Evolutionary conservation across 2,113 vertebrate genomes (phyloP).

Genomic region (Dinomys branickii): DNA sequence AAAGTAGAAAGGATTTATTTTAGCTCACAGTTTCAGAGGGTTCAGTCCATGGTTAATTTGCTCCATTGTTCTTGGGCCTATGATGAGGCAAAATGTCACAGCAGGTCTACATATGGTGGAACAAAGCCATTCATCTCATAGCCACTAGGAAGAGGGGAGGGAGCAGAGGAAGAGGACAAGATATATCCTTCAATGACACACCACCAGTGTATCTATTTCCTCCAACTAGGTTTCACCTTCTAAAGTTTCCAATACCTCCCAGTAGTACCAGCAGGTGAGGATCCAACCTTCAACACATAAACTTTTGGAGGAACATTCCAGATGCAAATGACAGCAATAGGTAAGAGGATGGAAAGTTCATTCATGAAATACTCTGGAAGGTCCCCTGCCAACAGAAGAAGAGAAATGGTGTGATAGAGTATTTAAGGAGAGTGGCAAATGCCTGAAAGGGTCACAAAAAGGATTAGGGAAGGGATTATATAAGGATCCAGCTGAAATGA

Average conservation of each 20-base stretch:
- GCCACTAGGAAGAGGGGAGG: background rate
- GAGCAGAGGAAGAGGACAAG: background rate
- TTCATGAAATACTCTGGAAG: background rate
- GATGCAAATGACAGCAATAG: background rate
- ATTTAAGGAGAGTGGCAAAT: background rate
- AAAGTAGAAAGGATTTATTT: background rate
- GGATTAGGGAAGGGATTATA: background rate
- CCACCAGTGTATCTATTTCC: background rate
- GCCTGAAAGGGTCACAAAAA: background rate
- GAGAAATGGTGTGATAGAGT: background rate
- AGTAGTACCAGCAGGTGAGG: background rate
- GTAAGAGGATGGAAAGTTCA: background rate
- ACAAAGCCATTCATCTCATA: background rate
- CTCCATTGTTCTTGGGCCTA: background rate
- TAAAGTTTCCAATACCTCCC: background rate
- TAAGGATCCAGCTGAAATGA: background rate
- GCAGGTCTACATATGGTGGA: background rate
- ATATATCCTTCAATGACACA: background rate
- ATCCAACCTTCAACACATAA: background rate
- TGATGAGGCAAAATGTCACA: background rate
- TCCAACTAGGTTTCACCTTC: background rate
- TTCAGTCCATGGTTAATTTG: background rate
- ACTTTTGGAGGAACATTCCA: background rate
- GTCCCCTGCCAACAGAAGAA: background rate
- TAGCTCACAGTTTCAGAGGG: background rate